Evolutionary conservation across 2,113 vertebrate genomes (phyloP), one percentile per base, ranked within the genome.

Genomic region (Excalfactoria chinensis): DNA sequence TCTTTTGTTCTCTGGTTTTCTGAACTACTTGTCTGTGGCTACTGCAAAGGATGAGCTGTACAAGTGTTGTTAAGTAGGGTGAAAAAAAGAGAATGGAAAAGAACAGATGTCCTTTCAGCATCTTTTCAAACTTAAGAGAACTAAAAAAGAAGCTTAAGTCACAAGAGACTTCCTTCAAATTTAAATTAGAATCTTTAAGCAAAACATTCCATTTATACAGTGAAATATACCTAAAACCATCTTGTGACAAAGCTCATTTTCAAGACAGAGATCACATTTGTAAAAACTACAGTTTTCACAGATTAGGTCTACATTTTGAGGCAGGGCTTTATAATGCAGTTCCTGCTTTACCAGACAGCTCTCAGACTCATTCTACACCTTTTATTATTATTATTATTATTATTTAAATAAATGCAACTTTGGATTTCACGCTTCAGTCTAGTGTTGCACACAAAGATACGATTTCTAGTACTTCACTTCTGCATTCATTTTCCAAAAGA

Each of bases 1-100:
- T 71, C 76, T 84, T 90, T 81, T 94, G 66, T 84, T 92, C 60
- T 90, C 43, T 75, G 46, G 63, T 90, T 62, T 88, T 88, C 83
- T 64, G 43, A 90, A 74, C 59, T 56, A 77, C 37, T 94, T 88
- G 32, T 86, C 43, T 60, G 51, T 81, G 51, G 58, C 40, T 90
- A 77, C 46, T 77, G 25, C 13, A 81, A 81, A 86, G 18, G 40
- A 78, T 95, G 51, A 96, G 62, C 22, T 90, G 34, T 68, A 51
- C 1, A 0, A 96, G 46, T 74, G 13, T 32, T 83, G 40, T 64
- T 64, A 64, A 82, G 55, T 35, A 1, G 1, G 13, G 14, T 18
- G 51, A 62, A 68, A 80, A 92, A 69, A 25, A 79, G 84, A 68
- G 1, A 87, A 14, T 55, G 13, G 51, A 37, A 92, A 86, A 84